A percentile compares a stretch with the other conserved stretches of the same genome.
These are phyloP conservation scores for Babylonia areolata DNA, from an alignment of 1,140 invertebrate genomes.

Conservation along the genomic window DNA sequence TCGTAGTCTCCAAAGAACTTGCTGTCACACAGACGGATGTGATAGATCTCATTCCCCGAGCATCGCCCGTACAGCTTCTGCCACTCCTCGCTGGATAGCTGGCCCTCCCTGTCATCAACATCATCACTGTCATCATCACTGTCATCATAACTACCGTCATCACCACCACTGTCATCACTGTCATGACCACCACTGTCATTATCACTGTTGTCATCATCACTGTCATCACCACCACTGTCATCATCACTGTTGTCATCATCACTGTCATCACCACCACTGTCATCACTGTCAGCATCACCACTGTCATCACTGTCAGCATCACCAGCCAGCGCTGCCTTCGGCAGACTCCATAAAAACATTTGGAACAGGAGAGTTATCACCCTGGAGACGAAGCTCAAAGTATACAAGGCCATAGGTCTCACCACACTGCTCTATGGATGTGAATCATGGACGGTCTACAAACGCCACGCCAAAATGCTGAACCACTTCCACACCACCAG, in stretches of 20 bases:
- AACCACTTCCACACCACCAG: too few species aligned
- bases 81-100: slow-evolving; percentile 98
- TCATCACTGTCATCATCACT: not conserved
- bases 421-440: too few species aligned
- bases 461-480: too few species aligned
- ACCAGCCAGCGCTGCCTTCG: too few species aligned
- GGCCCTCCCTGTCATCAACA: slow-evolving; percentile 87
- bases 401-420: too few species aligned
- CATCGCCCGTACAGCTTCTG: slow-evolving; percentile 97
- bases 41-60: slow-evolving; percentile 99
- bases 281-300: slow-evolving; percentile 1
- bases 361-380: too few species aligned
- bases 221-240: not conserved
- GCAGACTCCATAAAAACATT: too few species aligned
- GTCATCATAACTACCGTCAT: not conserved
- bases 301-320: not conserved
- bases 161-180: not conserved
- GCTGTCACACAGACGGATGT: slow-evolving; percentile 95
- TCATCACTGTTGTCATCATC: not conserved
- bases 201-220: not conserved
- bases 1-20: slow-evolving; percentile 98
- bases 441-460: too few species aligned
- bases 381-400: too few species aligned
- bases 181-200: not conserved
- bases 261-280: not conserved